These are phyloP conservation scores for Drosophila testacea DNA, from an alignment of 2,888 invertebrate genomes.

Conservation along the genomic window DNA sequence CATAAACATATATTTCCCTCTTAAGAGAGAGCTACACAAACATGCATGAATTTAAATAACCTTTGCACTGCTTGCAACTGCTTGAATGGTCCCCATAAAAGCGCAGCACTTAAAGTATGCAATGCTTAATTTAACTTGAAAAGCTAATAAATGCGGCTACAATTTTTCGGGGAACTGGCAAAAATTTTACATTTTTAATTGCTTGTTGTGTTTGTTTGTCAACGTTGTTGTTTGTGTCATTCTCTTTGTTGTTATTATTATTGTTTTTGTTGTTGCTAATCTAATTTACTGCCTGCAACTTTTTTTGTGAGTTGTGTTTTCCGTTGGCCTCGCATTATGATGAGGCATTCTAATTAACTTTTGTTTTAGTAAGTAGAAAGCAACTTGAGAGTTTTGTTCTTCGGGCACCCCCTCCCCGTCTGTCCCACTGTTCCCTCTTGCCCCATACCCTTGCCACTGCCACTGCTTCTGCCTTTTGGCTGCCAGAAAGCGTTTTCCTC, in stretches of 20 bases:
- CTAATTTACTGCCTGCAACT: constrained; percentile 80
- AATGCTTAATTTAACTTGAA: constrained; percentile 55
- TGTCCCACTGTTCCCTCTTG: background rate
- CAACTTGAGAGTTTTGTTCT: constrained; percentile 68
- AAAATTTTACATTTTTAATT: constrained; percentile 77
- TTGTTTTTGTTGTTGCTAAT: constrained; percentile 69
- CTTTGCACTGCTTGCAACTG: constrained; percentile 38
- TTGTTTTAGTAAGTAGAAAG: constrained; percentile 75
- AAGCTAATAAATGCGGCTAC: constrained; percentile 46
- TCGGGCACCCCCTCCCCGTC: constrained; percentile 5
- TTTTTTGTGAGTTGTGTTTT: constrained; percentile 45
- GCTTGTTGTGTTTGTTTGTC: constrained; percentile 76
- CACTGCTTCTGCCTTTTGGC: constrained; percentile 39
- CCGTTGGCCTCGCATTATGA: constrained; percentile 72
- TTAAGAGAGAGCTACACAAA: background rate
- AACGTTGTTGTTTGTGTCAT: constrained; percentile 52
- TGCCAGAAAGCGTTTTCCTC: constrained; percentile 36
- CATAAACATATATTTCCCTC: background rate
- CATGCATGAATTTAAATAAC: background rate
- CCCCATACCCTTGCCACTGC: background rate
- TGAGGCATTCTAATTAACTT: constrained; percentile 78
- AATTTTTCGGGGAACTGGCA: constrained; percentile 9
- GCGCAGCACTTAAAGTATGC: constrained; percentile 43
- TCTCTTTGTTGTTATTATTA: constrained; percentile 43
- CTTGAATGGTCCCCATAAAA: constrained; percentile 14